These are phyloP conservation scores for Myodes glareolus DNA, from an alignment of 2,113 vertebrate species.

Conservation along the genomic window DNA sequence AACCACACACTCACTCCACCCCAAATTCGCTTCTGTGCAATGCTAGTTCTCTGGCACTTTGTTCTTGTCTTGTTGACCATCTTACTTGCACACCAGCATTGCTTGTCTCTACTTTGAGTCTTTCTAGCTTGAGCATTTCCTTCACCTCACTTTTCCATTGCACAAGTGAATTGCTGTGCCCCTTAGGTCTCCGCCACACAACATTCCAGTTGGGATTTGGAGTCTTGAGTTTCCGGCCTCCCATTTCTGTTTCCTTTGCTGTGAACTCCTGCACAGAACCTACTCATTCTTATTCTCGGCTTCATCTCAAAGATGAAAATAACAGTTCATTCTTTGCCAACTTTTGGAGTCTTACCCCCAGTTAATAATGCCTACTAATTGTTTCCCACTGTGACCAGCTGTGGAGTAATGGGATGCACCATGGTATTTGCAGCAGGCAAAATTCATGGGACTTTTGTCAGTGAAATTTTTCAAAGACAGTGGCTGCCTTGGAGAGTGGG, in stretches of 20 bases:
- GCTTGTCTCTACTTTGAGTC: not conserved
- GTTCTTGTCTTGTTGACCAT: not conserved
- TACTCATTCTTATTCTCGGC: not conserved
- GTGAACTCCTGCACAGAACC: not conserved
- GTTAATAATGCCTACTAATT: not conserved
- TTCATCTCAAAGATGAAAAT: not conserved
- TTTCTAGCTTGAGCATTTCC: too few species aligned
- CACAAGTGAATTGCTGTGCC: accelerated
- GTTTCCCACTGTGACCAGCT: not conserved
- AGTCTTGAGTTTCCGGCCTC: not conserved
- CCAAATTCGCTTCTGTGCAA: not conserved
- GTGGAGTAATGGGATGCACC: not conserved
- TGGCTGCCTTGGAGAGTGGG: not conserved
- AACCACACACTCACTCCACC: not conserved
- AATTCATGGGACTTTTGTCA: not conserved
- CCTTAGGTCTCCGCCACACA: not conserved
- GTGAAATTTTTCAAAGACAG: not conserved
- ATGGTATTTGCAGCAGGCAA: not conserved
- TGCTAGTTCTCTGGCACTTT: too few species aligned
- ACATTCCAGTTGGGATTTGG: not conserved
- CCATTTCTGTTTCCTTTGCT: not conserved
- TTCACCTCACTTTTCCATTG: not conserved
- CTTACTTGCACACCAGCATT: not conserved
- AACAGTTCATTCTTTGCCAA: too few species aligned
- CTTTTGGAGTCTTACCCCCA: not conserved